Evolutionary conservation across 1,140 invertebrate genomes (phyloP).

Genomic region (Subanguina moxae): DNA sequence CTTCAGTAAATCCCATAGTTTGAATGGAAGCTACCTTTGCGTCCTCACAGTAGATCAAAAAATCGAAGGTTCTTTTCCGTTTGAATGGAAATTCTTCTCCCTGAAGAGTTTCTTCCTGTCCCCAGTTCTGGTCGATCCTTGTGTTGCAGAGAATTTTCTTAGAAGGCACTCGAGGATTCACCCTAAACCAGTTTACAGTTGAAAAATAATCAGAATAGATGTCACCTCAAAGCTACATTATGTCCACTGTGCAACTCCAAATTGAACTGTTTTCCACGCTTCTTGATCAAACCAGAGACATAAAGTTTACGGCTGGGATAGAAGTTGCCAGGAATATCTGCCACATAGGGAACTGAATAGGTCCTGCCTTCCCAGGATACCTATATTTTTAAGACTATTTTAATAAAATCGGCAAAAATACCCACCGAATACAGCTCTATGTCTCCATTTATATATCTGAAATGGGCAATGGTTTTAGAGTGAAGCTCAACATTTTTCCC

Average conservation of each 20-base stretch:
- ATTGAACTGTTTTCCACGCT: constrained; percentile 48
- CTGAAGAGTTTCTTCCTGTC: constrained; percentile 25
- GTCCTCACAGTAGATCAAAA: constrained; percentile 56
- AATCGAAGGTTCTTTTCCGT: constrained; percentile 51
- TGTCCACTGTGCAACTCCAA: constrained; percentile 47
- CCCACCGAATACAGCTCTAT: constrained; percentile 49
- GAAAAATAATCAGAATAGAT: not conserved
- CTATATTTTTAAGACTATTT: constrained; percentile 21
- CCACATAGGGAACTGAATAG: constrained; percentile 50
- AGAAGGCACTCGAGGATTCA: constrained; percentile 17
- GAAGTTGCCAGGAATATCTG: constrained; percentile 59
- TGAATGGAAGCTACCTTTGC: too few species aligned
- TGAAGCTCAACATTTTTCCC: too few species aligned
- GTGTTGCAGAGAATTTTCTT: constrained; percentile 53
- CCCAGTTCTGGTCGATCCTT: constrained; percentile 38
- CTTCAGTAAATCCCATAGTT: too few species aligned
- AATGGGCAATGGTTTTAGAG: not conserved
- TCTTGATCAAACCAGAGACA: constrained; percentile 51
- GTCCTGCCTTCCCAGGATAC: constrained; percentile 30
- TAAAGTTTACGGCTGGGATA: constrained; percentile 55
- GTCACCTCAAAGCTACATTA: not conserved
- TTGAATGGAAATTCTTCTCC: constrained; percentile 41
- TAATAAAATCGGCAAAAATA: not conserved
- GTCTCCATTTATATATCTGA: constrained; percentile 53
- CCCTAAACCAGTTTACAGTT: too few species aligned